phyloP scores from a whole-genome alignment of 2,888 invertebrate genomes.

The Melieria omissa region DNA sequence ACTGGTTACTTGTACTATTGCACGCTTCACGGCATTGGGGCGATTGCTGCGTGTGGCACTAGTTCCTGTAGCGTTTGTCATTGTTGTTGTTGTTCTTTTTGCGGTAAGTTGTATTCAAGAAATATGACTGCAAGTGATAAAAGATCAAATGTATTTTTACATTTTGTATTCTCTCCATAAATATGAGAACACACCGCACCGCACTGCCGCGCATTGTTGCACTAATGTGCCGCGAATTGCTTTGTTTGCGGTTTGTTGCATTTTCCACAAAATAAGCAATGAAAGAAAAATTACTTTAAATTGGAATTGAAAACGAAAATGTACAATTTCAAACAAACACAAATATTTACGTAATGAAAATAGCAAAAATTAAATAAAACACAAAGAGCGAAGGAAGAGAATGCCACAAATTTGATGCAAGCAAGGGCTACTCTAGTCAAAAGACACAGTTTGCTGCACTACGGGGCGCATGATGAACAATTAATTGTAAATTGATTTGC shows the following conservation, averaged over 20 bases:
- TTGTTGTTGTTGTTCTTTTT: too few species aligned
- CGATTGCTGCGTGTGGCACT: too few species aligned
- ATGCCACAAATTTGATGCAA: neutral
- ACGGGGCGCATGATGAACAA: too few species aligned
- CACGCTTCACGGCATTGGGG: too few species aligned
- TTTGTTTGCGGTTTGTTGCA: neutral
- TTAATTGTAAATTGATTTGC: too few species aligned
- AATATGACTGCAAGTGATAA: conserved; percentile 23
- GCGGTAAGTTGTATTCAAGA: neutral
- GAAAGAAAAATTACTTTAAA: conserved; percentile 26
- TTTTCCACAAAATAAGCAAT: conserved; percentile 24
- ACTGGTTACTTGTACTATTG: neutral
- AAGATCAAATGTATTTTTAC: conserved; percentile 27
- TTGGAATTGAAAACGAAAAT: conserved; percentile 2
- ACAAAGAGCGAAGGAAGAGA: neutral
- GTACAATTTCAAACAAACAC: neutral
- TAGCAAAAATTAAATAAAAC: conserved; percentile 7
- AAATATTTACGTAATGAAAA: neutral
- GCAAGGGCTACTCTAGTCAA: neutral
- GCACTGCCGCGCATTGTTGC: neutral
- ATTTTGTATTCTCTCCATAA: neutral
- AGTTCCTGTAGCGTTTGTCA: too few species aligned
- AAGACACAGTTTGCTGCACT: too few species aligned
- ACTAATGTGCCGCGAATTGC: too few species aligned
- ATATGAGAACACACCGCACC: neutral